Conservation (phyloP, 2,888 invertebrate genomes). For the Euzetes globulus region DNA sequence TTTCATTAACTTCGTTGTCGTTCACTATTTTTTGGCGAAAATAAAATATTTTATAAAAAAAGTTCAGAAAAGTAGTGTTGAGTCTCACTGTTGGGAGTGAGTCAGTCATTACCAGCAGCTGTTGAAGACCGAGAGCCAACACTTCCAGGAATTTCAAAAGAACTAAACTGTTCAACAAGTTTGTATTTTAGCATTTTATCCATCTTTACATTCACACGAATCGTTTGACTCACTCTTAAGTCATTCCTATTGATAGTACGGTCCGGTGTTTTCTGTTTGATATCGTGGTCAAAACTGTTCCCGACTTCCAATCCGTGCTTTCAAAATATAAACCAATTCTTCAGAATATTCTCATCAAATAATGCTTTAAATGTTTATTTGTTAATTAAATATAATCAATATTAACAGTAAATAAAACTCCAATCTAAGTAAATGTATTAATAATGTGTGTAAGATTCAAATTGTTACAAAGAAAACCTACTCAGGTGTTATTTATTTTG, state of each 20-base stretch:
- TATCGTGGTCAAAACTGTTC: neutral
- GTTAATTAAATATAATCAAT: too few relatives aligned
- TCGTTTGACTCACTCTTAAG: slow-evolving; percentile 5
- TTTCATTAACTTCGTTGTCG: neutral
- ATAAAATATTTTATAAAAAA: neutral
- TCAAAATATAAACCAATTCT: neutral
- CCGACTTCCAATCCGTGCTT: slow-evolving; percentile 14
- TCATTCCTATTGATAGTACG: neutral
- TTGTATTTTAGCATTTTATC: too few relatives aligned
- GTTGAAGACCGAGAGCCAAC: neutral
- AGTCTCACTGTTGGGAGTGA: neutral
- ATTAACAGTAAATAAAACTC: too few relatives aligned
- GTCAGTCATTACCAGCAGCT: neutral
- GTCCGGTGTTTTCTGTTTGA: neutral
- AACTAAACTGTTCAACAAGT: slow-evolving; percentile 8
- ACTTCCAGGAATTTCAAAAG: slow-evolving; percentile 8
- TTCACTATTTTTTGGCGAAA: neutral
- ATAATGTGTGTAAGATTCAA: too few relatives aligned
- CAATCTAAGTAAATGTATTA: too few relatives aligned
- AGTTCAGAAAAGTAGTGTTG: too few relatives aligned
- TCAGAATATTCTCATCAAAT: neutral
- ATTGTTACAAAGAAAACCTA: too few relatives aligned
- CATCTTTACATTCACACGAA: too few relatives aligned
- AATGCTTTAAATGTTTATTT: too few relatives aligned
- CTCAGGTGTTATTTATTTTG: too few relatives aligned